A percentile compares a stretch with the other conserved stretches of the same genome.
These are phyloP conservation scores for Pseudomyrmex concolor DNA, from an alignment of 1,140 invertebrate species.

Conservation along the genomic window DNA sequence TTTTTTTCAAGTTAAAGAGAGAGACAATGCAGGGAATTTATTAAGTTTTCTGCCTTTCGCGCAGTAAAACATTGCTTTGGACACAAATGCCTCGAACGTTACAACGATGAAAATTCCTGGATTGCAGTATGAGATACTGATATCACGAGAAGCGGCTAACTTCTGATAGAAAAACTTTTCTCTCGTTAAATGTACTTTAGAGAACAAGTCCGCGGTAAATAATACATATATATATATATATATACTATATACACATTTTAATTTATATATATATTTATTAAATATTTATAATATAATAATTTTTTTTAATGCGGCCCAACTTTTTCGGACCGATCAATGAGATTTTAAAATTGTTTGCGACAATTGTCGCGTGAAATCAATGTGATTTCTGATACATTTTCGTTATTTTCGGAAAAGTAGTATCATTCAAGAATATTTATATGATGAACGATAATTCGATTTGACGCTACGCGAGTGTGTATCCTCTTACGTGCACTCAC, in stretches of 20 bases:
- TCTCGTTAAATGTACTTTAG: neutral
- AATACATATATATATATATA: neutral
- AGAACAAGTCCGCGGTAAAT: neutral
- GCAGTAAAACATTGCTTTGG: neutral
- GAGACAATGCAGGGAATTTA: neutral
- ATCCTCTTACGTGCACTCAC: neutral
- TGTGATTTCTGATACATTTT: too few relatives aligned
- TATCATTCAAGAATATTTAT: too few relatives aligned
- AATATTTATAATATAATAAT: too few relatives aligned
- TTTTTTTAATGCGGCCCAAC: too few relatives aligned
- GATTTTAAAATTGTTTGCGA: too few relatives aligned
- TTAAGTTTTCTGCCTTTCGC: neutral
- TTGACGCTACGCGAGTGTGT: too few relatives aligned
- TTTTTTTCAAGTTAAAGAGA: conserved; percentile 15
- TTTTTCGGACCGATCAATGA: too few relatives aligned
- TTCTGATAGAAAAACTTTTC: conserved; percentile 59
- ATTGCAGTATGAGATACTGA: neutral
- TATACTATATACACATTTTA: too few relatives aligned
- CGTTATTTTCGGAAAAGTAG: too few relatives aligned
- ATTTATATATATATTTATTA: too few relatives aligned
- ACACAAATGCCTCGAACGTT: neutral
- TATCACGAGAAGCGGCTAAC: conserved; percentile 40
- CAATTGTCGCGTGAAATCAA: too few relatives aligned
- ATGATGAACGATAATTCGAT: too few relatives aligned
- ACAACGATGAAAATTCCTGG: neutral